phyloP scores from a whole-genome alignment of 1,140 invertebrate species.

The Pissodes strobi region DNA sequence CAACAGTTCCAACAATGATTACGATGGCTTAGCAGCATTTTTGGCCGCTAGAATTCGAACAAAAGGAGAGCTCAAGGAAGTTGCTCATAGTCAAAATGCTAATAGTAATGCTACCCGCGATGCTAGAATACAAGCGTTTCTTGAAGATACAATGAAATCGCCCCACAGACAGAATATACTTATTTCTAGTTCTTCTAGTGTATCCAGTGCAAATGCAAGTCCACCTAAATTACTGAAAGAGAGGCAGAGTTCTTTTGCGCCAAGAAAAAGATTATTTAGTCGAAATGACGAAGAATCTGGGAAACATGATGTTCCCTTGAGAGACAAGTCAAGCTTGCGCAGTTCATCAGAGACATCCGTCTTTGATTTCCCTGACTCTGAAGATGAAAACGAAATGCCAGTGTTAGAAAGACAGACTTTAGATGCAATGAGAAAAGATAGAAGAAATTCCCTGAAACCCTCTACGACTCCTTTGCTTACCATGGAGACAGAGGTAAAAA shows the following conservation, averaged over 20 bases:
- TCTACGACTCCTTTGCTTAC: conserved; percentile 14
- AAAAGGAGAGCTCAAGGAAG: conserved; percentile 80
- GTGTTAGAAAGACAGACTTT: conserved; percentile 60
- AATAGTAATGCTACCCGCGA: conserved; percentile 47
- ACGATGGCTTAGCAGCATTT: conserved; percentile 62
- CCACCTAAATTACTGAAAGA: conserved; percentile 61
- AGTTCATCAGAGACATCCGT: conserved; percentile 67
- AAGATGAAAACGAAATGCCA: conserved; percentile 64
- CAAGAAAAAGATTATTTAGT: conserved; percentile 59
- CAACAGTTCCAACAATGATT: conserved; percentile 36
- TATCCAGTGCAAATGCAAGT: conserved; percentile 47
- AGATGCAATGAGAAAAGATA: conserved; percentile 61
- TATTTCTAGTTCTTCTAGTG: conserved; percentile 7
- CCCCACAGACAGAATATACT: conserved; percentile 20
- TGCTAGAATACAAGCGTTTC: conserved; percentile 30
- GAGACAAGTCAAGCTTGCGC: conserved; percentile 59
- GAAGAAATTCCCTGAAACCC: conserved; percentile 58
- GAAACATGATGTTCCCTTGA: conserved; percentile 49
- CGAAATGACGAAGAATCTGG: conserved; percentile 57
- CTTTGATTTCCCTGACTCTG: conserved; percentile 67
- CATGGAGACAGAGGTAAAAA: conserved; percentile 17
- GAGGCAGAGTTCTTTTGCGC: conserved; percentile 50
- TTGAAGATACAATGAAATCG: conserved; percentile 41
- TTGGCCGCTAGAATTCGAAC: conserved; percentile 76
- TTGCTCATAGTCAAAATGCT: conserved; percentile 57